These are phyloP conservation scores for Anhinga rufa DNA, from an alignment of 2,113 vertebrate genomes.

Conservation along the genomic window DNA sequence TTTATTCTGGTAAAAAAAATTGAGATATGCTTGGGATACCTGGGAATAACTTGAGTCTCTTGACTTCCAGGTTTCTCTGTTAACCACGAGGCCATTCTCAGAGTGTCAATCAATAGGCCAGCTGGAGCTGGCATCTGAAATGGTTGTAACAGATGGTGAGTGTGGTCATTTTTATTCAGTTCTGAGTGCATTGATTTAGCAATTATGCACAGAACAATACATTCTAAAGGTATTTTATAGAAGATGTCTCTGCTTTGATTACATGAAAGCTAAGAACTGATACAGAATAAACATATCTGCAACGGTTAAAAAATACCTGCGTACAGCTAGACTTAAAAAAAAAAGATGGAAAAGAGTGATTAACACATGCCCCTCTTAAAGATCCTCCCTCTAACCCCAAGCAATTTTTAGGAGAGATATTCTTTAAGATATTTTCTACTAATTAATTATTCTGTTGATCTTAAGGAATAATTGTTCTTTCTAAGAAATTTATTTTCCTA, in stretches of 20 bases:
- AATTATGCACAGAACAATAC: neutral
- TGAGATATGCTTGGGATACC: neutral
- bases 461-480: neutral
- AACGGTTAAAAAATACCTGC: neutral
- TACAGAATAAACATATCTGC: neutral
- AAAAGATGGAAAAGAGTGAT: neutral
- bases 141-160: neutral
- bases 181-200: neutral
- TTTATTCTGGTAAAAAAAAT: neutral
- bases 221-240: neutral
- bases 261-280: neutral
- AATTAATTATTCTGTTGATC: neutral
- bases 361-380: neutral
- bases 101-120: neutral
- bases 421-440: neutral
- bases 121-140: neutral
- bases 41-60: neutral
- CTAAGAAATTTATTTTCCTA: neutral
- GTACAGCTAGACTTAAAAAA: neutral
- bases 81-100: neutral
- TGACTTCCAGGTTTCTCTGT: neutral
- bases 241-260: neutral
- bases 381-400: neutral
- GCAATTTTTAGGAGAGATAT: neutral
- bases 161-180: neutral